Evolutionary conservation across 2,797 vertebrate species (phyloP).

Genomic region (Gephyroberyx darwinii): DNA sequence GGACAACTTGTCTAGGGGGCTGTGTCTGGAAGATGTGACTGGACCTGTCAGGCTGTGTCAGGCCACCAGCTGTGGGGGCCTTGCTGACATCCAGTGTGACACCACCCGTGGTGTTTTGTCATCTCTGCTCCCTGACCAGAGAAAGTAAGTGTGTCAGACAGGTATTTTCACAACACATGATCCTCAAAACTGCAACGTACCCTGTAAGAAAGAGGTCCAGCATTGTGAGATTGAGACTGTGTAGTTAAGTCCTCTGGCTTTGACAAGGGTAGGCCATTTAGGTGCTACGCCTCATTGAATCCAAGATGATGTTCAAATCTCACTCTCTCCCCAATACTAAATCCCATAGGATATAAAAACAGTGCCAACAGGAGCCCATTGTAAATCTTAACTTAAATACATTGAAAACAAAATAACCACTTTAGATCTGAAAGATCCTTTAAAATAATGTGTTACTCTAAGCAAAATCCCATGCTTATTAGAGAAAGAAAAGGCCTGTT

Average conservation of each 20-base stretch:
- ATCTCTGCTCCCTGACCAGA: slow-evolving; percentile 63
- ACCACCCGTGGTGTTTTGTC: slow-evolving; percentile 82
- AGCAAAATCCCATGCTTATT: slow-evolving; percentile 13
- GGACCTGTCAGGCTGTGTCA: slow-evolving; percentile 80
- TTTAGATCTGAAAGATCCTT: slow-evolving; percentile 13
- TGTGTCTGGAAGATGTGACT: slow-evolving; percentile 74
- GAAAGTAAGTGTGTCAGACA: slow-evolving; percentile 72
- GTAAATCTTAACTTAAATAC: slow-evolving; percentile 34
- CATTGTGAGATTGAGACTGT: slow-evolving; percentile 37
- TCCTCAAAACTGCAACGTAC: slow-evolving; percentile 55
- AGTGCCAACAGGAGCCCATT: slow-evolving; percentile 12
- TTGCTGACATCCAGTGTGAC: slow-evolving; percentile 77
- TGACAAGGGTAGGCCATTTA: not conserved
- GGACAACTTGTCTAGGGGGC: slow-evolving; percentile 75
- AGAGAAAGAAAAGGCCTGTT: slow-evolving; percentile 25
- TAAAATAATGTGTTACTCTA: slow-evolving; percentile 8
- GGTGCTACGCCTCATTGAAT: slow-evolving; percentile 2
- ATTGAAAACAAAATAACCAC: slow-evolving; percentile 20
- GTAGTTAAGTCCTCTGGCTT: slow-evolving; percentile 14
- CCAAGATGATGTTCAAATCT: slow-evolving; percentile 28
- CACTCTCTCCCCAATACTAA: slow-evolving; percentile 15
- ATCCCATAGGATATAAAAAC: slow-evolving; percentile 15
- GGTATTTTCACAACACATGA: slow-evolving; percentile 79
- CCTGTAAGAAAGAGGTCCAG: slow-evolving; percentile 27
- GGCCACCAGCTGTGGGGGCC: slow-evolving; percentile 76